Base-by-base conservation (phyloP, 1,140 invertebrate genomes). In the Cydia splendana region DNA sequence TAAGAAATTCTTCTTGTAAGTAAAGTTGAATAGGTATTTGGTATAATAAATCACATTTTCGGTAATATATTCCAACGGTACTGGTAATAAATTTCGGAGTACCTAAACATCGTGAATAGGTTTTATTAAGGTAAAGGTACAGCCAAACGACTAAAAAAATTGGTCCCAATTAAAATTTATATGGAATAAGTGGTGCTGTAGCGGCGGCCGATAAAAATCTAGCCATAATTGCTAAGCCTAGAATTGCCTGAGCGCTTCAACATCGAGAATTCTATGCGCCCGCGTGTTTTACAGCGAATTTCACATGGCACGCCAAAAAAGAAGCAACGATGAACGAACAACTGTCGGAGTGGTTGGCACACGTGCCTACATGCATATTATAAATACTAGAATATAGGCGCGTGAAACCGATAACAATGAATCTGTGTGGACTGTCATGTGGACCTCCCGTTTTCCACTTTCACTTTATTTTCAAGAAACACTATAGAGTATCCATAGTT, bases 141-240 rank as follows among this genome's bases (percentile, higher is more conserved):
- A 67, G 28, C 65, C 10, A 20, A 71, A 71, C 67, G 13, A 18
- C 28, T 76, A 82, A 80, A 84, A 89, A 85, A 85, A 84, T 83
- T 84, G 81, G 81, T 85, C 76, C 88, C 86, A 90, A 90, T 90
- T 90, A 90, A 90, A 90, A 88, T 84, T 86, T 84, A 79, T 81
- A 82, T 80, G 78, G 77, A 77, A 74, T 75, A 82, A 85, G 80
- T 82, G 79, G 79, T 75, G 79, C 79, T 75, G 75, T 80, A 74
- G 77, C 76, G 77, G 76, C 76, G 71, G 78, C 77, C 80, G 80
- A 76, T 78, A 78, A 76, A 82, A 84, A 83, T 74, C 78, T 84
- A 83, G 79, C 78, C 79, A 84, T 85, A 85, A 86, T 81, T 79
- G 75, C 79, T 83, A 80, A 77, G 78, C 74, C 67, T 71, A 71